Evolutionary conservation across 2,888 invertebrate genomes (phyloP), one percentile per base, ranked within the genome.

Genomic region (Cosmia pyralina): DNA sequence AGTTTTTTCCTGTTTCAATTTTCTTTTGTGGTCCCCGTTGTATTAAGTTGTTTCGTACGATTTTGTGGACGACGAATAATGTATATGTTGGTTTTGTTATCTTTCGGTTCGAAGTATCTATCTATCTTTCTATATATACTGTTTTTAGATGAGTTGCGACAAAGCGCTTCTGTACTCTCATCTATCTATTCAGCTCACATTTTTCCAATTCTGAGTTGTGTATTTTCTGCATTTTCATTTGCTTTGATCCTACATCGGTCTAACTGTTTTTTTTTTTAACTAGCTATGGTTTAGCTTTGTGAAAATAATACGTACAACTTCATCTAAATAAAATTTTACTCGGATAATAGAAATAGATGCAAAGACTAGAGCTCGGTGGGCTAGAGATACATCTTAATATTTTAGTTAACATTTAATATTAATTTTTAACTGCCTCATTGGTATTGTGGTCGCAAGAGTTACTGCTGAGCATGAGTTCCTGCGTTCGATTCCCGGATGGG

Each of bases 1-100:
- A 92, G 91, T 93, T 94, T 85, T 93, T 93, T 92, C 93, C 90
- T 90, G 90, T 92, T 93, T 93, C 93, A 93, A 93, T 94, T 95
- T 93, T 94, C 93, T 91, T 92, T 93, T 94, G 93, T 93, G 88
- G 85, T 81, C 78, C 83, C 83, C 83, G 89, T 92, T 93, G 91
- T 94, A 92, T 93, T 92, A 91, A 91, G 93, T 92, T 93, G 92
- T 92, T 91, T 91, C 90, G 88, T 90, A 87, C 88, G 88, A 90
- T 89, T 91, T 87, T 84, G 88, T 88, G 76, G 82, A 85, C 84
- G 86, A 83, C 80, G 83, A 85, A 85, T 82, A 84, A 86, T 88
- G 85, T 87, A 82, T 87, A 80, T 87, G 87, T 77, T 82, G 75
- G 79, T 79, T 71, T 72, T 86, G 74, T 86, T 86, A 84, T 85